Evolutionary conservation across 2,888 invertebrate genomes (phyloP), one percentile per base, ranked within the genome.

Genomic region (Deroplatys truncata): DNA sequence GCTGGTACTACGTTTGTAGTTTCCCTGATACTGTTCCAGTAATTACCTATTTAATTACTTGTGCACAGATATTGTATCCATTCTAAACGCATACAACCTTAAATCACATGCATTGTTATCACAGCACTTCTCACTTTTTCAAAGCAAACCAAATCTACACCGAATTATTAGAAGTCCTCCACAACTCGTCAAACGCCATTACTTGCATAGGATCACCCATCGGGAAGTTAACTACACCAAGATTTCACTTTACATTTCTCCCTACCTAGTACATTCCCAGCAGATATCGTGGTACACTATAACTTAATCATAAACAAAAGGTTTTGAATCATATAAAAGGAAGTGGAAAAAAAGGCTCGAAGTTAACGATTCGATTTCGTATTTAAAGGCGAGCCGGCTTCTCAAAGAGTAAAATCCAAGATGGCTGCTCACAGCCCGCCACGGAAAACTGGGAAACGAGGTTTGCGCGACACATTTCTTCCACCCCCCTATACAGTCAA

Each of bases 371-470:
- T 85, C 86, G 85, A 49, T 94, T 94, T 94, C 94, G 94, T 93
- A 94, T 94, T 94, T 94, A 94, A 94, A 94, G 94, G 93, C 94
- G 94, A 94, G 95, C 96, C 96, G 96, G 96, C 96, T 96, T 96
- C 95, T 95, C 94, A 95, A 95, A 95, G 95, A 95, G 95, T 94
- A 95, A 95, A 95, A 95, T 96, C 95, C 96, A 96, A 96, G 96
- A 96, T 96, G 96, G 96, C 96, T 96, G 96, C 96, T 95, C 95
- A 95, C 95, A 95, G 95, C 95, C 95, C 94, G 95, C 95, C 95
- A 94, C 94, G 94, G 93, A 93, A 94, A 94, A 94, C 94, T 94
- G 90, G 93, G 91, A 93, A 93, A 93, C 93, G 93, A 93, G 93
- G 93, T 93, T 92, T 92, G 92, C 92, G 87, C 49, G 89, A 89